A percentile compares a stretch with the other conserved stretches of the same genome.
Evolutionary conservation across 1,140 invertebrate species (phyloP).

Genomic region (Bacillus rossius): DNA sequence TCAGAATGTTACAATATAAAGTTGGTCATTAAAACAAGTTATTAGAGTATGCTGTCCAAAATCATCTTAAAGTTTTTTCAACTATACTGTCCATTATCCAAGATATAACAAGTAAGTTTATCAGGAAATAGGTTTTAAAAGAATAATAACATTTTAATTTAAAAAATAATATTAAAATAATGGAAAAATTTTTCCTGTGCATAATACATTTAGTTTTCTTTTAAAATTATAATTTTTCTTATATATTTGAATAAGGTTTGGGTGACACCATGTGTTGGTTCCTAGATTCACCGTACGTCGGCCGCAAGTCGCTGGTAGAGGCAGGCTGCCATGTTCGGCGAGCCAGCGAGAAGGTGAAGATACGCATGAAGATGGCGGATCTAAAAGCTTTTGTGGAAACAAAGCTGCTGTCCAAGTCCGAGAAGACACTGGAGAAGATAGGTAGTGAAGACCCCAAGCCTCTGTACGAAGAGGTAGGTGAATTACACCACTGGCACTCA

Average conservation of each 20-base stretch:
- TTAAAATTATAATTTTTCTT: too few relatives aligned
- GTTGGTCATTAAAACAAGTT: too few relatives aligned
- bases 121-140: not conserved
- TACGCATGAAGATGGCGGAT: constrained; percentile 85
- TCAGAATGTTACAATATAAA: too few relatives aligned
- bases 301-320: constrained; percentile 46
- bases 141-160: not conserved
- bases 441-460: constrained; percentile 60
- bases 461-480: constrained; percentile 47
- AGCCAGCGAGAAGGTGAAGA: constrained; percentile 74
- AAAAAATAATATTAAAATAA: not conserved
- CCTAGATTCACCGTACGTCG: constrained; percentile 41
- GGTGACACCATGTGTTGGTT: too few relatives aligned
- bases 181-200: not conserved
- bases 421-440: constrained; percentile 86
- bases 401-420: constrained; percentile 84
- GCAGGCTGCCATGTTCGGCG: constrained; percentile 56
- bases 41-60: too few relatives aligned
- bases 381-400: constrained; percentile 86
- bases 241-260: too few relatives aligned
- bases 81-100: too few relatives aligned
- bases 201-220: too few relatives aligned
- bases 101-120: too few relatives aligned
- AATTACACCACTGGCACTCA: too few relatives aligned
- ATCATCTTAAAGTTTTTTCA: too few relatives aligned